Percentiles rank a stretch among this genome's conserved stretches.
Evolutionary conservation across 2,888 invertebrate genomes (phyloP).

Genomic region (Tenthredo distinguenda): DNA sequence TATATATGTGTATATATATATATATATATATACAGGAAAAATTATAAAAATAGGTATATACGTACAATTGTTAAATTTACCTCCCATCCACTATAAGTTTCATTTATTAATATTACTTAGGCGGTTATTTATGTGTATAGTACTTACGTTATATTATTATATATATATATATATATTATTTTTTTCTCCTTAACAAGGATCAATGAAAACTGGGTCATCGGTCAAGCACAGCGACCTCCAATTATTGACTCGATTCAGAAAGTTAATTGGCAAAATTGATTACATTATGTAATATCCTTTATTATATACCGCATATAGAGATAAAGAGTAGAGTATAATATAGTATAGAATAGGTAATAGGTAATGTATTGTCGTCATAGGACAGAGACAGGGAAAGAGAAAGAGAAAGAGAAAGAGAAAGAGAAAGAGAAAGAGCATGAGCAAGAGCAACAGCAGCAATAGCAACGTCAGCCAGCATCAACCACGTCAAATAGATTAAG

Average conservation of each 20-base stretch:
- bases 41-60: background rate
- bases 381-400: too few species aligned
- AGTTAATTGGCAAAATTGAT: slow-evolving; percentile 36
- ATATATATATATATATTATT: background rate
- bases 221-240: slow-evolving; percentile 14
- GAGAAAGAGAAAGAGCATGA: background rate
- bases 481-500: slow-evolving; percentile 62
- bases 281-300: slow-evolving; percentile 13
- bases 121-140: background rate
- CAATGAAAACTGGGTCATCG: slow-evolving; percentile 46
- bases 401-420: too few species aligned
- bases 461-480: background rate
- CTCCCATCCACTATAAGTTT: background rate
- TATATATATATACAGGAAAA: background rate
- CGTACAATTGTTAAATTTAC: background rate
- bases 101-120: background rate
- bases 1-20: background rate
- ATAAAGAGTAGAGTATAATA: background rate
- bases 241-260: slow-evolving; percentile 9
- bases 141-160: background rate
- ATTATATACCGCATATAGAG: background rate
- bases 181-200: background rate
- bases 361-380: background rate
- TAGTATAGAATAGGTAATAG: background rate
- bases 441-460: background rate